Evolutionary conservation across 2,888 invertebrate species (phyloP).

Genomic region (Sycophila texana): DNA sequence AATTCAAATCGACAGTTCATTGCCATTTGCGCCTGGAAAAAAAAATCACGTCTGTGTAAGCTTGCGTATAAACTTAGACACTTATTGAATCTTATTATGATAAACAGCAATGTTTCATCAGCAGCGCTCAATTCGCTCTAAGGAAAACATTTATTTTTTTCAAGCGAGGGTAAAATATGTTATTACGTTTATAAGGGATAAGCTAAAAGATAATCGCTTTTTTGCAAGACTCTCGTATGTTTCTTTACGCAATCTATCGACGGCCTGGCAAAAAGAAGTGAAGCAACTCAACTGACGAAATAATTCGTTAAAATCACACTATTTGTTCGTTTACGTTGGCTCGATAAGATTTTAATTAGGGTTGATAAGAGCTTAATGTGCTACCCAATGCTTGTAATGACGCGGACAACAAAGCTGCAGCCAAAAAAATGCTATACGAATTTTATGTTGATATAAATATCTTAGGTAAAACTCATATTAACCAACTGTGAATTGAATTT

Average conservation of each 20-base stretch:
- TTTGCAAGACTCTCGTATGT: slow-evolving; percentile 20
- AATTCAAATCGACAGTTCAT: too few species aligned
- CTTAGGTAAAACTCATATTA: too few species aligned
- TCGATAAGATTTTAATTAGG: not conserved
- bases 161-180: not conserved
- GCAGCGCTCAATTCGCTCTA: not conserved
- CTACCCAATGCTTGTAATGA: too few species aligned
- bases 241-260: slow-evolving; percentile 30
- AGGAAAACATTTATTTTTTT: slow-evolving; percentile 14
- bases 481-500: too few species aligned
- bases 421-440: too few species aligned
- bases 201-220: slow-evolving; percentile 14
- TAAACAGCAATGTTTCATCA: slow-evolving; percentile 46
- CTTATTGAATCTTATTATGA: slow-evolving; percentile 35
- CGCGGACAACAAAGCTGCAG: too few species aligned
- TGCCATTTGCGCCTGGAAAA: too few species aligned
- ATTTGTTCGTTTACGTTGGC: not conserved
- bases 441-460: too few species aligned
- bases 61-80: not conserved
- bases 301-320: slow-evolving; percentile 1
- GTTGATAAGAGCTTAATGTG: too few species aligned
- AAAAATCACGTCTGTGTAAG: not conserved
- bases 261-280: not conserved
- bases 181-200: slow-evolving; percentile 38
- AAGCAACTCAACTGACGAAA: slow-evolving; percentile 45